Evolutionary conservation across 2,888 invertebrate species (phyloP), one percentile per base, ranked within the genome.

Genomic region (Meta bourneti): DNA sequence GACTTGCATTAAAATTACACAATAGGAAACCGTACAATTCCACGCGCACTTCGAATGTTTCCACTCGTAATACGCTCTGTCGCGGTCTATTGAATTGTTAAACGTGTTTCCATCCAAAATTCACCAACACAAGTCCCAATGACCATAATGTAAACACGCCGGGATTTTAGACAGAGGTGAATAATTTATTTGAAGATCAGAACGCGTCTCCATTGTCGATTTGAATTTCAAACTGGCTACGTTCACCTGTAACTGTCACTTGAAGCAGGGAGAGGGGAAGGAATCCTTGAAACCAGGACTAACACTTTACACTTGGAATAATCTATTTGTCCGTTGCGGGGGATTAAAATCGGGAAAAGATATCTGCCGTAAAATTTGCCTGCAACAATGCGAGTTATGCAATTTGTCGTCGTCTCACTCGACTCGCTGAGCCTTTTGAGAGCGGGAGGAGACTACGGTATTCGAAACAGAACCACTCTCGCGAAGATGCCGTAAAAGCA

Each of bases 321-420:
- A 61, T 34, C 79, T 61, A 61, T 34, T 61, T 20, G 19, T 79
- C 79, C 16, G 61, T 61, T 79, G 79, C 34, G 52, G 8, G 16
- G 61, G 79, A 79, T 81, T 81, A 81, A 81, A 81, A 69, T 51
- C 70, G 61, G 16, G 81, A 70, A 81, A 81, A 81, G 70, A 81
- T 70, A 48, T n/a, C 13, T 9, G 61, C 49, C 54, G 34, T 70
- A 48, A 81, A 81, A 61, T 61, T 81, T 20, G 49, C 52, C 52
- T 84, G 61, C 54, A 75, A 75, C 83, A 75, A 84, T 74, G 74
- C 71, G 82, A 19, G 48, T 75, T 34, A 84, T 75, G 84, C 16
- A 84, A 74, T 75, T 84, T 84, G 54, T 61, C 54, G 54, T 54
- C 51, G 82, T 19, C 51, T 48, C 61, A 7, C 20, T 72, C 51